Percentiles rank a stretch among this genome's conserved stretches.
phyloP scores from a whole-genome alignment of 64 coral and sea anemone species.

The Montipora cactus region DNA sequence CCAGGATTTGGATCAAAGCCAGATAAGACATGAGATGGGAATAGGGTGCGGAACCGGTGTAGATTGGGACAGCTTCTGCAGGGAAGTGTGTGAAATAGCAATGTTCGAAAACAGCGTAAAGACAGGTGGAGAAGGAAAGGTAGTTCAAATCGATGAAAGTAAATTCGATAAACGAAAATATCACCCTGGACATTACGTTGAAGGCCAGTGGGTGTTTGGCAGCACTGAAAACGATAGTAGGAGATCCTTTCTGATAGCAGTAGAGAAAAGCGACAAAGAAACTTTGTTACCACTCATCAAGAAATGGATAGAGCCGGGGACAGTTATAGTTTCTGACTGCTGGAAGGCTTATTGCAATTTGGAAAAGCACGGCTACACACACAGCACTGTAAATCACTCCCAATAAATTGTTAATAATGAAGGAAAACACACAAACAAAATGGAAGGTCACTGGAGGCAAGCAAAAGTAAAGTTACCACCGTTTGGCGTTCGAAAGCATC shows the following conservation, averaged over 20 bases:
- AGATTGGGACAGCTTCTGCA: slow-evolving; percentile 16
- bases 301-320: background rate
- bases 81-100: no score
- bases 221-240: slow-evolving; percentile 7
- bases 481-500: no score
- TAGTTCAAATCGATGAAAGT: no score
- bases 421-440: slow-evolving; percentile 10
- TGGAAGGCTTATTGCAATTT: no score
- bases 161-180: no score
- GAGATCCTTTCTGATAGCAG: slow-evolving; percentile 36
- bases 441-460: no score
- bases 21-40: slow-evolving; percentile 47
- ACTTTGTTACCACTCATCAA: slow-evolving; percentile 50
- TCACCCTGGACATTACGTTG: background rate
- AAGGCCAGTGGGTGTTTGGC: slow-evolving; percentile 52
- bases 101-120: no score
- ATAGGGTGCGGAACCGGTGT: slow-evolving; percentile 10
- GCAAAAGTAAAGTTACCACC: no score
- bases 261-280: slow-evolving; percentile 33
- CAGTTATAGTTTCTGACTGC: no score
- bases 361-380: no score
- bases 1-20: slow-evolving; percentile 3
- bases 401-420: background rate
- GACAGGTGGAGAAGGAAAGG: no score
- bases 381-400: no score